Percentiles rank a stretch among this genome's conserved stretches.
Conservation (phyloP, 2,888 invertebrate genomes). For the Clanis bilineata region DNA sequence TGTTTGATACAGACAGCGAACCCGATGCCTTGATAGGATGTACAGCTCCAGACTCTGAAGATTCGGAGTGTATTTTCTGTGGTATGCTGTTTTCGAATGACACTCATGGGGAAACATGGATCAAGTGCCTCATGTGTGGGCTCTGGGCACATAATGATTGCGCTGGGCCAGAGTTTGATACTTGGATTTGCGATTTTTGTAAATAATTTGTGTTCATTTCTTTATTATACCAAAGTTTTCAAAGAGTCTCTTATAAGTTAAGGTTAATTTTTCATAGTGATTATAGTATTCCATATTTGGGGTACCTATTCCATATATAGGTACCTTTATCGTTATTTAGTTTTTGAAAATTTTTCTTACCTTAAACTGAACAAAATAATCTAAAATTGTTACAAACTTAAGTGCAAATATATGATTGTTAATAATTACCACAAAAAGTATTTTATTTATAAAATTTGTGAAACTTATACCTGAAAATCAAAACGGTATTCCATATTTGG, state of each 20-base stretch:
- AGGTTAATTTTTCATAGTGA: no score
- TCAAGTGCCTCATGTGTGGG: constrained; percentile 25
- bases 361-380: background rate
- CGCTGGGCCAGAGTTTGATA: constrained; percentile 26
- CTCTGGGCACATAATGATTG: constrained; percentile 29
- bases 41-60: constrained; percentile 12
- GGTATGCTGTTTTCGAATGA: background rate
- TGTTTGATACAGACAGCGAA: constrained; percentile 2
- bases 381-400: background rate
- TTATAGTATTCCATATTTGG: constrained; percentile 22
- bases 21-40: constrained; percentile 14
- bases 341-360: no score
- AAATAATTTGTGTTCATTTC: constrained; percentile 22
- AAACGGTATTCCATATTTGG: constrained; percentile 8
- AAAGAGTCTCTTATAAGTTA: constrained; percentile 20
- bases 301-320: constrained; percentile 19
- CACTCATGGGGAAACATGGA: no score
- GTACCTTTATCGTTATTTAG: constrained; percentile 13
- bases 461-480: no score
- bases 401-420: constrained; percentile 16
- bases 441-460: constrained; percentile 18
- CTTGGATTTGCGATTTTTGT: no score
- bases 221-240: constrained; percentile 20
- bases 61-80: constrained; percentile 12
- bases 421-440: constrained; percentile 18